phyloP scores from a whole-genome alignment of 2,888 invertebrate species.

The Geophilus truncorum region DNA sequence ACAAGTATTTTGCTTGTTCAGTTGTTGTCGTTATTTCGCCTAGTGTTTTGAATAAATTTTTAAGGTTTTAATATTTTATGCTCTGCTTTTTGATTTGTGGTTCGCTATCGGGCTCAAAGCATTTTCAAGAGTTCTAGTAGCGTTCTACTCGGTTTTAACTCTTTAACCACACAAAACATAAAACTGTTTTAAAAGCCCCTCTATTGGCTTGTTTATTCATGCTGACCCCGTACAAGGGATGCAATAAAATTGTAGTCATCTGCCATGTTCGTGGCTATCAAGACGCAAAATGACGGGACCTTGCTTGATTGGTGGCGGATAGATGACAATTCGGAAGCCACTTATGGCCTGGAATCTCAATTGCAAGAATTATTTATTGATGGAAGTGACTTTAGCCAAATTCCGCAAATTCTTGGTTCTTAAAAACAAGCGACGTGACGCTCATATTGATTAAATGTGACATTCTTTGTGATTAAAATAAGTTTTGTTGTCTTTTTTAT shows the following conservation, averaged over 20 bases:
- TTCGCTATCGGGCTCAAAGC: not conserved
- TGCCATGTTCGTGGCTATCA: constrained; percentile 6
- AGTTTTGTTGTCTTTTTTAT: too few relatives aligned
- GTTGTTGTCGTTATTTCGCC: not conserved
- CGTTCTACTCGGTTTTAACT: not conserved
- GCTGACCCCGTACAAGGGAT: not conserved
- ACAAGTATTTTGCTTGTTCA: not conserved
- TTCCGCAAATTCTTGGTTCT: not conserved
- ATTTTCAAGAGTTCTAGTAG: not conserved
- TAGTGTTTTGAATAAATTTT: not conserved
- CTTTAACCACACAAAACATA: constrained; percentile 20
- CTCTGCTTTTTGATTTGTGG: not conserved
- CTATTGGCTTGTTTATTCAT: constrained; percentile 6
- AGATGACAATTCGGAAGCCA: constrained; percentile 5
- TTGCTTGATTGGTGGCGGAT: constrained; percentile 10
- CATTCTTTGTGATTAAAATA: too few relatives aligned
- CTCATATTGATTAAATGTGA: too few relatives aligned
- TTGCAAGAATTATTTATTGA: constrained; percentile 4
- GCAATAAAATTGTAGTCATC: constrained; percentile 6
- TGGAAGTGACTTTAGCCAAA: not conserved
- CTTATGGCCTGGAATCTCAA: constrained; percentile 12
- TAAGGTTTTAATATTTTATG: not conserved
- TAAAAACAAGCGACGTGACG: not conserved
- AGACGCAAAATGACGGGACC: not conserved
- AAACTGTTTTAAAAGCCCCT: not conserved